These are phyloP conservation scores for Scomber scombrus DNA, from an alignment of 2,113 vertebrate species.

Conservation along the genomic window DNA sequence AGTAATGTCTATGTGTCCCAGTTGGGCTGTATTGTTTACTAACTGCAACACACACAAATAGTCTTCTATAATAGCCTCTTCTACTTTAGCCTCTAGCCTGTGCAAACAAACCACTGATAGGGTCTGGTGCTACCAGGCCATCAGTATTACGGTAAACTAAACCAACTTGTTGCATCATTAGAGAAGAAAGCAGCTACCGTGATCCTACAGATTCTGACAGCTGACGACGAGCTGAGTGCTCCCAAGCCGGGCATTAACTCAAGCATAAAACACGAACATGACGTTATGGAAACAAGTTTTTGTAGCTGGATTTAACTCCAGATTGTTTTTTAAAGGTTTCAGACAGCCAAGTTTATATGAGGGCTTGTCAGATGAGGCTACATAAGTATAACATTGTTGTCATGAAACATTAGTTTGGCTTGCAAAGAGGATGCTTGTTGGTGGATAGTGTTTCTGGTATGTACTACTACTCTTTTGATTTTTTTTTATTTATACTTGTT, in stretches of 20 bases:
- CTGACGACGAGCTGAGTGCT: conserved; percentile 48
- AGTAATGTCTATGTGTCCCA: conserved; percentile 28
- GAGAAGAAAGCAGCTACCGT: conserved; percentile 19
- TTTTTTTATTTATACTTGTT: not conserved
- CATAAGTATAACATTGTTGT: conserved; percentile 6
- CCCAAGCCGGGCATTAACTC: conserved; percentile 34
- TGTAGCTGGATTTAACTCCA: conserved; percentile 38
- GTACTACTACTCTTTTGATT: not conserved
- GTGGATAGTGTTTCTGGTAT: not conserved
- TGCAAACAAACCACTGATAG: conserved; percentile 29
- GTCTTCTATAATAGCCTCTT: too few species aligned
- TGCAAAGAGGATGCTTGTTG: conserved; percentile 9
- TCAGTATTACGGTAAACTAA: conserved; percentile 38
- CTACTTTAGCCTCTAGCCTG: not conserved
- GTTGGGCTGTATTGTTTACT: conserved; percentile 11
- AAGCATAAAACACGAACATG: conserved; percentile 52
- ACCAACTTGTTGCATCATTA: conserved; percentile 64
- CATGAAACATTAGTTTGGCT: conserved; percentile 25
- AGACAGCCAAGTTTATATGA: conserved; percentile 27
- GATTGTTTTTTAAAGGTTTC: conserved; percentile 40
- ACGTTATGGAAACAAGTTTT: conserved; percentile 45
- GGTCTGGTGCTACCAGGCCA: conserved; percentile 12
- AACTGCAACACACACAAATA: conserved; percentile 30
- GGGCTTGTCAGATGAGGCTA: conserved; percentile 23
- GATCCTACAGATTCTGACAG: conserved; percentile 70